These are phyloP conservation scores for Subacronicta megacephala DNA, from an alignment of 2,888 invertebrate species.

Conservation along the genomic window DNA sequence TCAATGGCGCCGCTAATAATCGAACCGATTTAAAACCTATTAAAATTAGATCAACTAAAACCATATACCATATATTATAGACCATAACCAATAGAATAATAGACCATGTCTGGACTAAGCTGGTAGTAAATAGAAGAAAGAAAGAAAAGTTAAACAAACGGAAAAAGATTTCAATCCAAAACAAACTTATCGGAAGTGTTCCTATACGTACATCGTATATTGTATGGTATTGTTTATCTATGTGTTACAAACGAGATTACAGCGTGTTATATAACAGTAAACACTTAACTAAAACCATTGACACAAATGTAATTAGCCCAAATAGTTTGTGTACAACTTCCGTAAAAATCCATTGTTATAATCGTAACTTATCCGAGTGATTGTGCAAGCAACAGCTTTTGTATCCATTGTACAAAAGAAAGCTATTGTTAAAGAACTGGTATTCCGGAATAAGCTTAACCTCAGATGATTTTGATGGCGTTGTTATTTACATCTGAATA, in stretches of 20 bases:
- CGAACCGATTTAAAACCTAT: neutral
- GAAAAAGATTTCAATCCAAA: no score
- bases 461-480: no score
- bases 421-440: no score
- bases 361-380: slow-evolving; percentile 6
- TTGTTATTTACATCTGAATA: no score
- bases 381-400: slow-evolving; percentile 1
- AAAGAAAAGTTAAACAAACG: no score
- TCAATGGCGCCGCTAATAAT: neutral
- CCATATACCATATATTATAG: no score
- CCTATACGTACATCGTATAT: slow-evolving; percentile 5
- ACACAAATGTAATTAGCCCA: slow-evolving; percentile 31
- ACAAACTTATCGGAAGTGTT: slow-evolving; percentile 15
- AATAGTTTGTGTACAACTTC: slow-evolving; percentile 18
- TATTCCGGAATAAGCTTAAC: no score
- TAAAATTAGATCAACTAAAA: neutral
- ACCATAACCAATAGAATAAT: no score
- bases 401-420: neutral
- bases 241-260: slow-evolving; percentile 39
- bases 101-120: no score
- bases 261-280: slow-evolving; percentile 32
- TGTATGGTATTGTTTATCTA: slow-evolving; percentile 35
- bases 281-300: slow-evolving; percentile 52
- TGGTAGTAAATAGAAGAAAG: no score
- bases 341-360: slow-evolving; percentile 11